Conservation (phyloP, 2,888 invertebrate genomes). For the Xestobium rufovillosum region DNA sequence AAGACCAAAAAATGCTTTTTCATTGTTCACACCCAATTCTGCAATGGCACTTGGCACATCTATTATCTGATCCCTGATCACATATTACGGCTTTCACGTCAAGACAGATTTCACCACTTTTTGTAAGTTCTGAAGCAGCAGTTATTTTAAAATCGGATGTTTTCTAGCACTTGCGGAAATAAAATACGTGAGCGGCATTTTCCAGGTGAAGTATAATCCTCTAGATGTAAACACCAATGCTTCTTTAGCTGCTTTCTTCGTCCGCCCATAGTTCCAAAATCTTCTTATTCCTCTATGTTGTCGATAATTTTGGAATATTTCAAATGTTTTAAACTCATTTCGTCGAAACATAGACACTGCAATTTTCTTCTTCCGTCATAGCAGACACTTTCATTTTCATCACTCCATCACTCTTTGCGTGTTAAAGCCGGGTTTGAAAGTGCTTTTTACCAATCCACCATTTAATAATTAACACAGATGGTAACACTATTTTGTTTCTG, state of each 20-base stretch:
- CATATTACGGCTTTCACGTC: background rate
- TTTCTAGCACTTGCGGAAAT: background rate
- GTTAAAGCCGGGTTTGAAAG: background rate
- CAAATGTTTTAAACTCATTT: background rate
- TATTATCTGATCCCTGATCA: conserved; percentile 1
- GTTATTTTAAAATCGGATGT: background rate
- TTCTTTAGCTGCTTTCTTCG: background rate
- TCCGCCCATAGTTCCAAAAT: background rate
- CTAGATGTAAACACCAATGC: background rate
- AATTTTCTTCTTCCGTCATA: background rate
- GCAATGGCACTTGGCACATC: background rate
- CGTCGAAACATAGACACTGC: conserved; percentile 1
- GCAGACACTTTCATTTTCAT: background rate
- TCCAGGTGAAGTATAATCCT: background rate
- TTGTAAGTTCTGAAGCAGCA: background rate
- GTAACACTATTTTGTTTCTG: background rate
- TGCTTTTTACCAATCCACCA: background rate
- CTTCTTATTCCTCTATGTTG: background rate
- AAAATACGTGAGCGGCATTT: background rate
- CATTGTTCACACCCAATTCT: background rate
- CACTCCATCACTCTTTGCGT: background rate
- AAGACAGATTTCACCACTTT: background rate
- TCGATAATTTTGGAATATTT: background rate
- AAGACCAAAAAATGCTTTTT: background rate
- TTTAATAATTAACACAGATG: background rate